Evolutionary conservation across 2,797 vertebrate genomes (phyloP).

Genomic region (Sebastes matsubarae): DNA sequence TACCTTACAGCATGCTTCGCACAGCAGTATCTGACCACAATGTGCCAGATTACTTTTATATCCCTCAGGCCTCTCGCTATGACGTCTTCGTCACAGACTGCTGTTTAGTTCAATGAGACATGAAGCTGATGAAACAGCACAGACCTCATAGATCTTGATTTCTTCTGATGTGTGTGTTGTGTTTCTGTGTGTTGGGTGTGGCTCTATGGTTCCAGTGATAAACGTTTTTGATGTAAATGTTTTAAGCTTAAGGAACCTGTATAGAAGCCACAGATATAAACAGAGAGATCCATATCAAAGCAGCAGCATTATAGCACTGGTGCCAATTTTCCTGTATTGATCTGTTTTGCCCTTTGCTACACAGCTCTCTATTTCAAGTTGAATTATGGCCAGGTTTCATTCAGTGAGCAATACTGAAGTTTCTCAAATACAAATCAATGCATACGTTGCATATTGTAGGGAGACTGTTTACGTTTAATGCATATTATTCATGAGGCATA

Average conservation of each 20-base stretch:
- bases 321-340: slow-evolving; percentile 23
- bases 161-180: background rate
- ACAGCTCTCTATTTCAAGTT: slow-evolving; percentile 18
- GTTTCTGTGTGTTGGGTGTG: background rate
- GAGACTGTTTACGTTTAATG: background rate
- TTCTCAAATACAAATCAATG: background rate
- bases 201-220: background rate
- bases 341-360: slow-evolving; percentile 28
- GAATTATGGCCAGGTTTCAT: slow-evolving; percentile 3
- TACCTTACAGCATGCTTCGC: background rate
- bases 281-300: background rate
- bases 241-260: background rate
- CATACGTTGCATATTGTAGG: background rate
- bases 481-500: background rate
- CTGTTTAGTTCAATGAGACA: background rate
- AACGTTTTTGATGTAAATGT: background rate
- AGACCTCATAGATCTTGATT: background rate
- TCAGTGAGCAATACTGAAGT: background rate
- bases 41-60: background rate
- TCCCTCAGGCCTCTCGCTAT: background rate
- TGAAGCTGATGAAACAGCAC: background rate
- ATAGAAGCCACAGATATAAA: background rate
- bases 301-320: background rate
- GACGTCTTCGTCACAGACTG: background rate
- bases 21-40: background rate